Base-by-base conservation (phyloP, 2,113 vertebrate genomes). In the Serranochromis macrocephalus region DNA sequence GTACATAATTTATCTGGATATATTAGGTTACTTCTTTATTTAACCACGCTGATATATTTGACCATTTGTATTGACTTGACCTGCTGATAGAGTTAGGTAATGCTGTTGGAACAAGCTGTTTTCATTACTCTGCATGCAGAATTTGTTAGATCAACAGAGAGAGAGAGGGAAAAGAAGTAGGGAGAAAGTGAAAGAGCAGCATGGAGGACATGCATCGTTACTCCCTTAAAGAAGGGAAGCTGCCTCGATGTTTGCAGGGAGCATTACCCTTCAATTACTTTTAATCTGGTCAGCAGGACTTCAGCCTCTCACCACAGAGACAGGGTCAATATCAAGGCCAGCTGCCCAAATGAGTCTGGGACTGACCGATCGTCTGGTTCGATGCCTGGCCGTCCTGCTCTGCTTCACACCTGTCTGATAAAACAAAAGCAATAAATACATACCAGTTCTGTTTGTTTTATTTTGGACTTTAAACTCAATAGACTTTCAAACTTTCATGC, bases 261-360 rank as follows among this genome's bases (percentile, higher is more conserved):
- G 87, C 84, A 90, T 89, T 90, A 89, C 73, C 86, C 89, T 84
- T 94, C 85, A 88, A 90, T 91, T 93, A 93, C 53, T 57, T 71
- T 80, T 90, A 85, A 91, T 91, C 80, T 89, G 75, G 81, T 87
- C 85, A 63, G 90, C 75, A 75, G 87, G 84, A 81, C 88, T 40
- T 81, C 9, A 83, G 78, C 71, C 71, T 29, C 58, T 81, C 45
- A 2, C 88, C 83, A 38, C 29, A 84, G 85, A 87, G 82, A 75
- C 57, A 12, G n/a, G 89, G 84, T 93, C 88, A 88, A 93, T 86
- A 88, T 71, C 53, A 29, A 82, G 68, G 40, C 82, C 9, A 26
- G 58, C 51, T 81, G 73, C 29, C 5, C 26, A 40, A 55, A 86
- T 36, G 47, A 63, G 63, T 51, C 55, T 73, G 31, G 45, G 79